These are phyloP conservation scores for Eueides isabella DNA, from an alignment of 1,140 invertebrate species.

Conservation along the genomic window DNA sequence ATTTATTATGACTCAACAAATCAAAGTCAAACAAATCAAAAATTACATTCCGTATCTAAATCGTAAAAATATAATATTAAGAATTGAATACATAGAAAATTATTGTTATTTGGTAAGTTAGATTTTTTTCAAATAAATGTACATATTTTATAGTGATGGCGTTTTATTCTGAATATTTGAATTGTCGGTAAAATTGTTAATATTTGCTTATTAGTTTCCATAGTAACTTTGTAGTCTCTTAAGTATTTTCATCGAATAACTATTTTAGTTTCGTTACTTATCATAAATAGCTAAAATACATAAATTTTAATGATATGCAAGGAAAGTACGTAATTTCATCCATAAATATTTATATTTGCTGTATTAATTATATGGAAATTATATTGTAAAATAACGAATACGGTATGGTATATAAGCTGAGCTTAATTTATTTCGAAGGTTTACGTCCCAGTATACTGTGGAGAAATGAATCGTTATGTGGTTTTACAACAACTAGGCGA, in stretches of 20 bases:
- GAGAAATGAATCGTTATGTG: constrained; percentile 95
- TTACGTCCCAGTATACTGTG: neutral
- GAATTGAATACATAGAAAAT: too few species aligned
- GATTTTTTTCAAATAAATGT: too few species aligned
- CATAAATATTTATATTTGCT: neutral
- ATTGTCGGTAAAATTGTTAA: neutral
- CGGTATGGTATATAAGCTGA: neutral
- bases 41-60: too few species aligned
- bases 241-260: neutral
- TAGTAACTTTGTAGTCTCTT: neutral
- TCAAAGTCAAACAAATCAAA: too few species aligned
- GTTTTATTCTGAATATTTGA: neutral
- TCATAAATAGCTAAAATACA: neutral
- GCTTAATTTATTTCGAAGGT: neutral
- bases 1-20: too few species aligned
- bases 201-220: constrained; percentile 5
- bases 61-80: too few species aligned
- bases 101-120: neutral
- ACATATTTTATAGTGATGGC: neutral
- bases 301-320: neutral
- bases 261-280: neutral
- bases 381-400: neutral
- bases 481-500: constrained; percentile 97
- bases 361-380: neutral
- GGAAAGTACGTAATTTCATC: neutral